Evolutionary conservation across 30 jellyfish, hydroid and myxozoan genomes (phyloP).

Genomic region (Catostylus mosaicus): DNA sequence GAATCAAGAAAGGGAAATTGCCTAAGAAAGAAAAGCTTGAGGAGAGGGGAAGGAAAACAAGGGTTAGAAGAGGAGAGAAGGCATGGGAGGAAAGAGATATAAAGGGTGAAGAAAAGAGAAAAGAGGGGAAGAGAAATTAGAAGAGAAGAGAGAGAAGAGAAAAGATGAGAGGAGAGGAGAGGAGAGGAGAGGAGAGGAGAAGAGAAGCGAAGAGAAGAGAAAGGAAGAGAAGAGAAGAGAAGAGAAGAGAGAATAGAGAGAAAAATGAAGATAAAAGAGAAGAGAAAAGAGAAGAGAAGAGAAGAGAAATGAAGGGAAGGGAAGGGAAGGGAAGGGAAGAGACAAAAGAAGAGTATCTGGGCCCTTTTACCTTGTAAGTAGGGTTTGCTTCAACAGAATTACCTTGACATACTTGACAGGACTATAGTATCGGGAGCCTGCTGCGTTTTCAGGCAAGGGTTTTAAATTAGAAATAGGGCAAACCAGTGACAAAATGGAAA

Average conservation of each 20-base stretch:
- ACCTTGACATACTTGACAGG: too few relatives aligned
- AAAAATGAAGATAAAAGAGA: background rate
- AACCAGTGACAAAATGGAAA: too few relatives aligned
- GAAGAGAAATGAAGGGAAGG: background rate
- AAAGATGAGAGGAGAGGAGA: background rate
- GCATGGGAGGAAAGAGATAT: background rate
- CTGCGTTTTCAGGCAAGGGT: too few relatives aligned
- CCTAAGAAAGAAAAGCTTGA: background rate
- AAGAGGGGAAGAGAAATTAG: background rate
- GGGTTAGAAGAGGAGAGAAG: background rate
- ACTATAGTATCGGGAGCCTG: too few relatives aligned
- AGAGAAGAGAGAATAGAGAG: background rate
- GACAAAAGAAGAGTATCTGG: background rate
- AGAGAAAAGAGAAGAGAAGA: background rate
- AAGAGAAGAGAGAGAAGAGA: background rate
- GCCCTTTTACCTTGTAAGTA: too few relatives aligned
- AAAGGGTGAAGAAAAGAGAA: background rate
- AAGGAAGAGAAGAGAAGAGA: background rate
- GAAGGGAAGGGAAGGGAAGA: background rate
- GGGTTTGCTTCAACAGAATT: too few relatives aligned
- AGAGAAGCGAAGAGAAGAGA: background rate
- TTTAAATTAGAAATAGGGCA: too few relatives aligned
- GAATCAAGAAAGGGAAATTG: background rate
- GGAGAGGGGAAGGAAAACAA: background rate
- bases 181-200: background rate